These are phyloP conservation scores for Bombus ignitus DNA, from an alignment of 1,140 invertebrate species.

Conservation along the genomic window DNA sequence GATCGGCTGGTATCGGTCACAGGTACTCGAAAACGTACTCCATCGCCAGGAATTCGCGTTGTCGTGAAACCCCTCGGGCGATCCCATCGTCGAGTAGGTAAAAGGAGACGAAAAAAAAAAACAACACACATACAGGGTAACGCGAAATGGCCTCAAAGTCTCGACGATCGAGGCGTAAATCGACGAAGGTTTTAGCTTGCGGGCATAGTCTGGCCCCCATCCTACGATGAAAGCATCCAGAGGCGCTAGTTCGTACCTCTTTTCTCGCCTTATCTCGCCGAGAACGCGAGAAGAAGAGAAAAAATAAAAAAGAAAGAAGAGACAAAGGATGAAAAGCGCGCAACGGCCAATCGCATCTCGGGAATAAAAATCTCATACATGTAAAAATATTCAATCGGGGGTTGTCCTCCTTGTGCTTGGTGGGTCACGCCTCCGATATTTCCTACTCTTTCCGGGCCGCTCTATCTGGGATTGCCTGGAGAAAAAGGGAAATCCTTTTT, in stretches of 20 bases:
- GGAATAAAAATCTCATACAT: slow-evolving; percentile 76
- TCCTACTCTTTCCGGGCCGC: slow-evolving; percentile 47
- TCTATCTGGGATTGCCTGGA: slow-evolving; percentile 46
- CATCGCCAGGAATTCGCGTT: neutral
- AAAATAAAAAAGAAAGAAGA: neutral
- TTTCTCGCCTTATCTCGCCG: slow-evolving; percentile 7
- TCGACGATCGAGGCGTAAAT: slow-evolving; percentile 57
- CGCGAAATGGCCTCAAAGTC: slow-evolving; percentile 33
- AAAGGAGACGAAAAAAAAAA: neutral
- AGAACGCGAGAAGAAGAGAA: neutral
- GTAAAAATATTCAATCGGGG: slow-evolving; percentile 75
- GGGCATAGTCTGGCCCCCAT: slow-evolving; percentile 39
- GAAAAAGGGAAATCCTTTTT: neutral
- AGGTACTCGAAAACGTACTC: neutral
- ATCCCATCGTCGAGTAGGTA: neutral
- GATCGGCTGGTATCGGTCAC: neutral
- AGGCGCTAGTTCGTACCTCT: slow-evolving; percentile 14
- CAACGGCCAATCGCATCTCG: slow-evolving; percentile 60
- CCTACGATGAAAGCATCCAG: slow-evolving; percentile 38
- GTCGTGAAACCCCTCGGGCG: neutral
- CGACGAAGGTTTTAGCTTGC: slow-evolving; percentile 56
- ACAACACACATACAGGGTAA: neutral
- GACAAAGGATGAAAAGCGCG: neutral
- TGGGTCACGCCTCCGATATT: slow-evolving; percentile 30
- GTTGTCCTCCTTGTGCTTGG: slow-evolving; percentile 19